A percentile compares a stretch with the other conserved stretches of the same genome.
Evolutionary conservation across 1,140 invertebrate species (phyloP).

Genomic region (Gryon sp.): DNA sequence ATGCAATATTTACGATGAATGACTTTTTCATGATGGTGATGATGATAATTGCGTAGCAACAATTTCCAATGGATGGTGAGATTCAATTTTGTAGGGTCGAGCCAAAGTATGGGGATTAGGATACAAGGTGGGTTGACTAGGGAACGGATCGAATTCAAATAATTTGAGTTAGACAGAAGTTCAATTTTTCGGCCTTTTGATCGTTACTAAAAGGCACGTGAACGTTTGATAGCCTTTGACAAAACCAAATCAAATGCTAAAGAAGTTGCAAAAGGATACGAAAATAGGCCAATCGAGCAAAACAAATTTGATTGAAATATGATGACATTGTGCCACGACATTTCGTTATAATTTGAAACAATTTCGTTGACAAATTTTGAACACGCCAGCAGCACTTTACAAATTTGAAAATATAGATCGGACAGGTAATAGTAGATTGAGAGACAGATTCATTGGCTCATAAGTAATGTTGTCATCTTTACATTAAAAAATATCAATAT

Average conservation of each 20-base stretch:
- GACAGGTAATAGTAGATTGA: no score
- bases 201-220: conserved; percentile 42
- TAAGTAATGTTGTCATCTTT: no score
- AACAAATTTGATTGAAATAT: conserved; percentile 4
- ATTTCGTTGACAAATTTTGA: no score
- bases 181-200: conserved; percentile 44
- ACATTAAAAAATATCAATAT: no score
- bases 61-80: neutral
- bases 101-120: neutral
- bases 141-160: neutral
- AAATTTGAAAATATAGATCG: no score
- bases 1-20: conserved; percentile 38
- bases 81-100: neutral
- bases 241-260: conserved; percentile 12
- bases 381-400: no score
- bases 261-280: neutral
- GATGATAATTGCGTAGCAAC: neutral
- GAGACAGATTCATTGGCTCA: no score
- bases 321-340: no score
- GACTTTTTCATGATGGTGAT: conserved; percentile 21
- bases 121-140: neutral
- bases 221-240: conserved; percentile 14
- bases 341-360: no score
- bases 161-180: neutral
- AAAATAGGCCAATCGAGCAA: conserved; percentile 33